Percentiles rank a stretch among this genome's conserved stretches.
Evolutionary conservation across 1,140 invertebrate species (phyloP).

Genomic region (Plectus sambesii): DNA sequence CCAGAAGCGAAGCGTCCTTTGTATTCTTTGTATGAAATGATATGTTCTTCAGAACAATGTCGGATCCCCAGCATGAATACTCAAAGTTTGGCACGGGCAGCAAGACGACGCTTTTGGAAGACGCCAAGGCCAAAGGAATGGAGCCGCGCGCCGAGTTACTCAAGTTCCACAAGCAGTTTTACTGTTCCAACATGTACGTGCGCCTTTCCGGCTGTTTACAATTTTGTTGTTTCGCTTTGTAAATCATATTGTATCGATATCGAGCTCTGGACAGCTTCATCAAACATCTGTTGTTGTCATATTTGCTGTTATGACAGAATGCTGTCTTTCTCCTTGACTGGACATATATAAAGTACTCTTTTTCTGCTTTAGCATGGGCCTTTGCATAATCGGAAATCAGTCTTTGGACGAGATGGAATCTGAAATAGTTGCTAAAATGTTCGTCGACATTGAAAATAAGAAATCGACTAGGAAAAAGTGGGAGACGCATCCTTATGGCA

Average conservation of each 20-base stretch:
- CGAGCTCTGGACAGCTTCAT: too few species aligned
- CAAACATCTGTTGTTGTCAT: too few species aligned
- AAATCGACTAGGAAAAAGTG: slow-evolving; percentile 56
- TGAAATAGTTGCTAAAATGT: slow-evolving; percentile 60
- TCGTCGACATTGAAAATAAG: slow-evolving; percentile 62
- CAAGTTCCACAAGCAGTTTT: slow-evolving; percentile 79
- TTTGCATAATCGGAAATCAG: slow-evolving; percentile 53
- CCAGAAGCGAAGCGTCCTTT: too few species aligned
- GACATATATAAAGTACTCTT: too few species aligned
- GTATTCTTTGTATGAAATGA: too few species aligned
- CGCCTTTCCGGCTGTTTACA: too few species aligned
- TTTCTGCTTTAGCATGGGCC: slow-evolving; percentile 33
- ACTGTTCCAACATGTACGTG: slow-evolving; percentile 67
- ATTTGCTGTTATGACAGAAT: too few species aligned
- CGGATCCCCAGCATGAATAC: slow-evolving; percentile 28
- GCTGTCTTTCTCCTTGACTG: too few species aligned
- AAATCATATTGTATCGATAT: slow-evolving; percentile 1
- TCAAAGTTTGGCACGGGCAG: slow-evolving; percentile 54
- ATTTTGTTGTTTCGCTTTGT: neutral
- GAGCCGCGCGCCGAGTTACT: slow-evolving; percentile 69
- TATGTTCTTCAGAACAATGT: too few species aligned
- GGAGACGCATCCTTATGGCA: slow-evolving; percentile 69
- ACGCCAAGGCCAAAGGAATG: slow-evolving; percentile 67
- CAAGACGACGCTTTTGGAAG: slow-evolving; percentile 64
- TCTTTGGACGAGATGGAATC: slow-evolving; percentile 72